phyloP scores from a whole-genome alignment of 2,888 invertebrate genomes.

The Epiblema foenella region DNA sequence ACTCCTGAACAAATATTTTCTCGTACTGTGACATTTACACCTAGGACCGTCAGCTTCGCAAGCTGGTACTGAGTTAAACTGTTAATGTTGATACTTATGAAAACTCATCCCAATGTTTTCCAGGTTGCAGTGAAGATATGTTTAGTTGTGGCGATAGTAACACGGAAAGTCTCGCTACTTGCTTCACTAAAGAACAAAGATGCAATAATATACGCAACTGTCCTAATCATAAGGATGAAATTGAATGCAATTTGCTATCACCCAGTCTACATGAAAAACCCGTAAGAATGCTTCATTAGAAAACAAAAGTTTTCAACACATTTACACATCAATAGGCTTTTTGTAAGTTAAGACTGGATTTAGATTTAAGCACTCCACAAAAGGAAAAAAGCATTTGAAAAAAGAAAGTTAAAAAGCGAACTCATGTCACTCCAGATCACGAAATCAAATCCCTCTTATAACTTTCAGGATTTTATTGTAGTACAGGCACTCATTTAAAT shows the following conservation, averaged over 20 bases:
- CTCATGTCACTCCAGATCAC: slow-evolving; percentile 47
- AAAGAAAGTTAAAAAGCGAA: slow-evolving; percentile 52
- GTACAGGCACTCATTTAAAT: slow-evolving; percentile 19
- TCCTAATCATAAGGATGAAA: slow-evolving; percentile 90
- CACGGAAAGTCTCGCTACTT: slow-evolving; percentile 83
- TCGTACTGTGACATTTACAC: too few relatives aligned
- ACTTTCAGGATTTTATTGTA: slow-evolving; percentile 31
- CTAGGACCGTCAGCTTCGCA: too few relatives aligned
- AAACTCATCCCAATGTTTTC: slow-evolving; percentile 40
- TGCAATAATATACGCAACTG: slow-evolving; percentile 91
- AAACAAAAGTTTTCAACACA: background rate
- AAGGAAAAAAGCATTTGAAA: slow-evolving; percentile 26
- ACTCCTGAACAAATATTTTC: background rate
- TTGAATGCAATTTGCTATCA: slow-evolving; percentile 89
- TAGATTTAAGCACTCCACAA: slow-evolving; percentile 8
- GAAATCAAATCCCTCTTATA: slow-evolving; percentile 37
- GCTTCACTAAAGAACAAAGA: slow-evolving; percentile 87
- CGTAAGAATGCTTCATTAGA: slow-evolving; percentile 56
- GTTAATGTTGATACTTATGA: too few relatives aligned
- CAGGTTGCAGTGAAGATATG: slow-evolving; percentile 86
- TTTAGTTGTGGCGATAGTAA: slow-evolving; percentile 89
- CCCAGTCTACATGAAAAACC: slow-evolving; percentile 81
- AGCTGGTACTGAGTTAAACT: too few relatives aligned
- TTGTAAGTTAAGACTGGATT: slow-evolving; percentile 21
- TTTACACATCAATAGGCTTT: background rate